Evolutionary conservation across 2,113 vertebrate genomes (phyloP), one percentile per base, ranked within the genome.

Genomic region (Centropus unirufus): DNA sequence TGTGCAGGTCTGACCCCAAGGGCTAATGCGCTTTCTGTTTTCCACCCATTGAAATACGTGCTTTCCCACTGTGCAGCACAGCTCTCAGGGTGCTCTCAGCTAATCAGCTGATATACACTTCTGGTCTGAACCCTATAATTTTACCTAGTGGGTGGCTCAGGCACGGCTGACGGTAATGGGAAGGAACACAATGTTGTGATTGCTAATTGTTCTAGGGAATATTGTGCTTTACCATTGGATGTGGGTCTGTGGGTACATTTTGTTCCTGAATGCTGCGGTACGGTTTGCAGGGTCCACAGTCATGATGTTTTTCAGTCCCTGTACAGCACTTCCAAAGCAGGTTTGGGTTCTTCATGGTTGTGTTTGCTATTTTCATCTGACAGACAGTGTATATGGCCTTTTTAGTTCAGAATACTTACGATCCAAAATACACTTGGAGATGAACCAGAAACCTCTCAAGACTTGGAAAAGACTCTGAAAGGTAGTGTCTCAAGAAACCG

Each of bases 121-220:
- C 2, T 11, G 64, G 76, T 12, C 80, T 42, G 6, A 81, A 66
- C 83, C 85, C 88, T 90, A 4, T 90, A 78, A 93, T 97, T 94
- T 94, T 29, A 63, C 94, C 61, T 86, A n/a, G 86, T 61, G 90
- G 92, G 90, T 82, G 92, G 83, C 73, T 94, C 73, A 82, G 83
- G 57, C 64, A 34, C 11, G 73, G 88, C 73, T 95, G 88, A 44
- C 76, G 52, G 39, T 20, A 68, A 81, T 23, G 83, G 76, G 73
- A 78, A 73, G 40, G 74, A 90, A 6, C n/a, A 40, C 23, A 26
- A n/a, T 10, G 64, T 27, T 87, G 66, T 84, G 95, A 89, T 92
- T 92, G 92, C 58, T 93, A 76, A 93, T 96, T 92, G 81, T 79
- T 87, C 46, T 11, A 52, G 63, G 58, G 44, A 59, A 61, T 26